Evolutionary conservation across 2,797 vertebrate species (phyloP).

Genomic region (Centropyge bicolor): DNA sequence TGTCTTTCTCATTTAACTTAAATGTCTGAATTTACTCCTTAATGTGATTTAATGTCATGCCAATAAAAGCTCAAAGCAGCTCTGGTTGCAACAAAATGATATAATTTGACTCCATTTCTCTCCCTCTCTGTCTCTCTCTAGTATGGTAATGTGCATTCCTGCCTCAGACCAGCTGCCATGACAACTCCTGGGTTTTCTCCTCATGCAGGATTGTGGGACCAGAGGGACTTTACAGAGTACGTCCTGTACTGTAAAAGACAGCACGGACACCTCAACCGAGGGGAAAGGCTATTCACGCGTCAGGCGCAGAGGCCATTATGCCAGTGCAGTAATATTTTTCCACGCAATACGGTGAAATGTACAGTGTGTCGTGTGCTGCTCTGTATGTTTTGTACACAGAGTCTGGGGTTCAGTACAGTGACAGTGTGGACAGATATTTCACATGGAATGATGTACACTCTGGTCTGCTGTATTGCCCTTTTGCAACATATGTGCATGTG

Average conservation of each 20-base stretch:
- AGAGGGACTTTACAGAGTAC: conserved; percentile 41
- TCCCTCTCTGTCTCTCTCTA: conserved; percentile 20
- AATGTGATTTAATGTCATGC: conserved; percentile 44
- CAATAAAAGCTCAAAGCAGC: conserved; percentile 44
- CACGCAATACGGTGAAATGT: background rate
- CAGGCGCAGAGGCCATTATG: conserved; percentile 28
- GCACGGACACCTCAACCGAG: conserved; percentile 4
- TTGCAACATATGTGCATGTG: background rate
- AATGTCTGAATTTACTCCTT: conserved; percentile 48
- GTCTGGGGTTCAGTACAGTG: conserved; percentile 12
- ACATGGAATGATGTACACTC: too few species aligned
- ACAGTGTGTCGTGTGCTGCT: background rate
- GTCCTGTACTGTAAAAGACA: conserved; percentile 45
- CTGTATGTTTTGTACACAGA: conserved; percentile 13
- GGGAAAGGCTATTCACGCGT: conserved; percentile 23
- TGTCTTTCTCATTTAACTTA: conserved; percentile 16
- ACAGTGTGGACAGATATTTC: background rate
- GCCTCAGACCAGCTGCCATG: conserved; percentile 76
- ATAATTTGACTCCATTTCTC: conserved; percentile 42
- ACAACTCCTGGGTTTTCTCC: conserved; percentile 71
- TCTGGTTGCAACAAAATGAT: conserved; percentile 49
- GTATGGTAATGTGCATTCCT: conserved; percentile 73
- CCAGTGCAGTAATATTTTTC: conserved; percentile 19
- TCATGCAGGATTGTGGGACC: conserved; percentile 40
- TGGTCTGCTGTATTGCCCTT: background rate